Percentiles rank a stretch among this genome's conserved stretches.
These are phyloP conservation scores for Chionomys nivalis DNA, from an alignment of 2,113 vertebrate species.

Conservation along the genomic window DNA sequence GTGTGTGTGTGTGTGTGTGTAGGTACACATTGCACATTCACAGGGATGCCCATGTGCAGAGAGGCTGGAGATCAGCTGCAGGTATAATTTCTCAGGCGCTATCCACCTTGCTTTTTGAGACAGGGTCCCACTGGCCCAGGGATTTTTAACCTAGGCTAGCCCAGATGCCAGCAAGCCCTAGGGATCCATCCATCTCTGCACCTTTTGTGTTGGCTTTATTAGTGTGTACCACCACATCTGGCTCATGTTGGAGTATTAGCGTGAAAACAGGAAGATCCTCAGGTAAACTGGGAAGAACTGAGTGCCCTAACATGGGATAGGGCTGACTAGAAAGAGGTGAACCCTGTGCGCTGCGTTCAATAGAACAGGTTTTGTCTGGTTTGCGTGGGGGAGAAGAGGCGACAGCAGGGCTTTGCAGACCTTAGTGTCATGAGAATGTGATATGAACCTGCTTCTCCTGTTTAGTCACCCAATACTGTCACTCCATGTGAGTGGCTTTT, in stretches of 20 bases:
- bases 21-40: too few species aligned
- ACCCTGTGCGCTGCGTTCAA: neutral
- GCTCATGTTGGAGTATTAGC: neutral
- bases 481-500: conserved; percentile 22
- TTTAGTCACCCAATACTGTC: neutral
- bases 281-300: neutral
- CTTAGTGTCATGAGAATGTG: neutral
- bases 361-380: neutral
- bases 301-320: too few species aligned
- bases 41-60: too few species aligned
- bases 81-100: neutral
- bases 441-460: neutral
- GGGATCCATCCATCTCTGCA: neutral
- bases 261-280: neutral
- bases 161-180: too few species aligned
- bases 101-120: neutral
- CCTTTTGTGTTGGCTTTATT: neutral
- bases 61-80: neutral
- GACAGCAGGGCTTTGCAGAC: neutral
- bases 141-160: neutral
- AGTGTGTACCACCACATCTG: neutral
- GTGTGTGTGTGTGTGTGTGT: neutral
- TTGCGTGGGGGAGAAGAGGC: neutral
- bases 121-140: neutral
- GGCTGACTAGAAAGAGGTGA: neutral